Evolutionary conservation across 1,140 invertebrate genomes (phyloP).

Genomic region (Panagrolaimus sp.): DNA sequence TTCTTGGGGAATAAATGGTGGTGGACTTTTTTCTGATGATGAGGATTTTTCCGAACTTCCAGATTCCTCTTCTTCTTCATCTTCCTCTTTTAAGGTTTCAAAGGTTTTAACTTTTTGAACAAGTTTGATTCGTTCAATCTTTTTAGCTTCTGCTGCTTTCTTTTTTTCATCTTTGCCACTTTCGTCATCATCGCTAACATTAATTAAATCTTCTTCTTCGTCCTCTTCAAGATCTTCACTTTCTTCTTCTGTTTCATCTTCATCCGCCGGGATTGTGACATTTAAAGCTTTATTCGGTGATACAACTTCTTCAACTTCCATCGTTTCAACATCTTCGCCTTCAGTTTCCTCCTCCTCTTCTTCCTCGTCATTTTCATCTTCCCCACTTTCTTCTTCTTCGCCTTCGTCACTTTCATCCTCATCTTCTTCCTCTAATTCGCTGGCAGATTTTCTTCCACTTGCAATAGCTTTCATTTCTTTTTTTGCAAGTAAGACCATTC

Average conservation of each 20-base stretch:
- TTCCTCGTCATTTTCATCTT: not conserved
- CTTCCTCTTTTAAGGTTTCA: not conserved
- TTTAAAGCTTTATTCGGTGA: no score
- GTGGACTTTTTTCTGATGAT: not conserved
- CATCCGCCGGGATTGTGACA: not conserved
- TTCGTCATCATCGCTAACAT: not conserved
- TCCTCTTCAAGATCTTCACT: not conserved
- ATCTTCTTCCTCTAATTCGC: not conserved
- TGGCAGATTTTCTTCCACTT: not conserved
- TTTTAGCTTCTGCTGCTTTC: not conserved
- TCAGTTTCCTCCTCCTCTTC: not conserved
- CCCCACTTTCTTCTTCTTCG: conserved; percentile 1
- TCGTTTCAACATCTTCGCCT: no score
- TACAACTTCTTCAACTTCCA: no score
- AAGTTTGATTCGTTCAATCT: no score
- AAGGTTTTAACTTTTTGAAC: no score
- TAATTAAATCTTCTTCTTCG: not conserved
- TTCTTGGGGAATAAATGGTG: not conserved
- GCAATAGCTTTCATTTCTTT: not conserved
- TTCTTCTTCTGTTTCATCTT: not conserved
- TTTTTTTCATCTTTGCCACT: not conserved
- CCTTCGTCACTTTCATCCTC: not conserved
- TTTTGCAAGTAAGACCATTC: no score
- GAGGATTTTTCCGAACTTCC: not conserved
- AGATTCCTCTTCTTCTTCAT: not conserved